A percentile compares a stretch with the other conserved stretches of the same genome.
These are phyloP conservation scores for Catalaphyllia jardinei DNA, from an alignment of 64 coral and sea anemone genomes.

Conservation along the genomic window DNA sequence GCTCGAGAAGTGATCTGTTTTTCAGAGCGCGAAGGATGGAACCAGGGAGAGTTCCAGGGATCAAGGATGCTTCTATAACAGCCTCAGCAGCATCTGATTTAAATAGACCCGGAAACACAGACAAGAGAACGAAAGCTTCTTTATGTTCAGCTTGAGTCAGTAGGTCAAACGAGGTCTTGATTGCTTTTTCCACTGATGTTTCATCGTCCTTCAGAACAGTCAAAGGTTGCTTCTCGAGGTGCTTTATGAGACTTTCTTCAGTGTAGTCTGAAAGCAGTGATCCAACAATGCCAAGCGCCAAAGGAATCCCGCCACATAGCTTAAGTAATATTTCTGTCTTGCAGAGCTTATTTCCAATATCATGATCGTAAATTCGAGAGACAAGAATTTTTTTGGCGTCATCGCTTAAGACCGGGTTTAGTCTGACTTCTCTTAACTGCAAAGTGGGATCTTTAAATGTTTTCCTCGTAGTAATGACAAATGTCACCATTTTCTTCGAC, in stretches of 20 bases:
- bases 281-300: slow-evolving; percentile 58
- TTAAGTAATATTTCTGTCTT: slow-evolving; percentile 24
- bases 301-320: slow-evolving; percentile 48
- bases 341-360: background rate
- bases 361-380: background rate
- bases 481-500: slow-evolving; percentile 16
- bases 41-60: background rate
- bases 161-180: slow-evolving; percentile 42
- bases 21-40: slow-evolving; percentile 24
- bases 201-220: background rate
- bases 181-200: slow-evolving; percentile 8
- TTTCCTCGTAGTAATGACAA: slow-evolving; percentile 7
- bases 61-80: background rate
- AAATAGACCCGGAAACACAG: slow-evolving; percentile 58
- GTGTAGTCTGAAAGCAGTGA: slow-evolving; percentile 33
- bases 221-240: slow-evolving; percentile 37
- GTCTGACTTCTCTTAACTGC: background rate
- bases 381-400: background rate
- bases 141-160: background rate
- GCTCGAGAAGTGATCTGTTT: slow-evolving; percentile 42
- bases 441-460: background rate
- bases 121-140: slow-evolving; percentile 29
- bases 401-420: background rate
- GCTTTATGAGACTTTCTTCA: background rate
- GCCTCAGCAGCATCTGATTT: slow-evolving; percentile 12